Conservation (phyloP, 2,797 vertebrate genomes). For the Brachyalestes nurse region DNA sequence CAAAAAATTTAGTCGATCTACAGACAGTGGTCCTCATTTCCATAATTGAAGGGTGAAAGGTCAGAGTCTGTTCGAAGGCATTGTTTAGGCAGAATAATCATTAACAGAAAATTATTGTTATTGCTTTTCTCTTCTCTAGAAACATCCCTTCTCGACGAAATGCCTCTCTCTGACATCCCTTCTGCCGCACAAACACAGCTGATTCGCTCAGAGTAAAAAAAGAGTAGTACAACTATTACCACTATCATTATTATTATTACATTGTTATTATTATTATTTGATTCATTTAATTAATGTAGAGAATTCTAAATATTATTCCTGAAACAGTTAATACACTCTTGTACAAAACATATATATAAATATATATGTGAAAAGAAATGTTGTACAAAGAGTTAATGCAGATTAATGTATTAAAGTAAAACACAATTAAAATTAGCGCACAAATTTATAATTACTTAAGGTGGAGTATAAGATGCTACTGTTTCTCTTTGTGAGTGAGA, state of each 20-base stretch:
- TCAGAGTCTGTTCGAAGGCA: conserved; percentile 79
- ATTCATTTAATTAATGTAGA: too few relatives aligned
- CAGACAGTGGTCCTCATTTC: conserved; percentile 76
- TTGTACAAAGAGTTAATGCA: neutral
- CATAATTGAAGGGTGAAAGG: conserved; percentile 85
- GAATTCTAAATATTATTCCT: too few relatives aligned
- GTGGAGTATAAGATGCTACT: neutral
- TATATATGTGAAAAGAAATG: neutral
- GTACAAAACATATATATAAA: too few relatives aligned
- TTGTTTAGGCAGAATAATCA: conserved; percentile 83
- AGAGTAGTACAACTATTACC: neutral
- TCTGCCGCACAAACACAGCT: neutral
- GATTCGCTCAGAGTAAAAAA: too few relatives aligned
- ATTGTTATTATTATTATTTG: neutral
- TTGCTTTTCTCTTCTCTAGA: conserved; percentile 68
- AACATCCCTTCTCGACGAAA: conserved; percentile 57
- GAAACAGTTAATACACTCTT: too few relatives aligned
- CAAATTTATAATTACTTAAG: too few relatives aligned
- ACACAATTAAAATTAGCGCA: neutral
- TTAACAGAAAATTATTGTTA: conserved; percentile 83
- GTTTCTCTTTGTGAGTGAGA: neutral
- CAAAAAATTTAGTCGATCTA: conserved; percentile 69
- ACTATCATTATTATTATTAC: neutral
- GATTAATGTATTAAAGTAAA: neutral
- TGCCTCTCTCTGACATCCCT: neutral